Evolutionary conservation across 2,888 invertebrate species (phyloP), one percentile per base, ranked within the genome.

Genomic region (Conops quadrifasciatus): DNA sequence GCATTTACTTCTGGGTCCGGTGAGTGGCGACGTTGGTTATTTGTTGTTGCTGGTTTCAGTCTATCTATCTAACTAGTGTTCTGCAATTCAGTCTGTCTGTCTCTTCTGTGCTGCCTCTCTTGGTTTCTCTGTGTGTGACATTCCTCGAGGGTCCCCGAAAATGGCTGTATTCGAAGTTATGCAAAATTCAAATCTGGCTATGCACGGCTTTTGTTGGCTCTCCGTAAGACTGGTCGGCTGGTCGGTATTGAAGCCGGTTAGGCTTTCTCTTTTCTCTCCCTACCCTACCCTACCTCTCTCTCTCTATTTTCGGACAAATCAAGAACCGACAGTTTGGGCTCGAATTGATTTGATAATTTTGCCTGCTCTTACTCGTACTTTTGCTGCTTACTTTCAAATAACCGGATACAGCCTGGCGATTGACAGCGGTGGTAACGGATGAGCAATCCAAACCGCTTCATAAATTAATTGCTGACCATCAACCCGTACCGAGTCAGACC

Each of bases 391-490:
- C 67, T 67, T 67, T 67, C 71, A 67, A 71, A 62, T 51, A 30
- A 19, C 24, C 65, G 58, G 43, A 43, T 21, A 58, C 19, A 13
- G 24, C 58, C 19, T 45, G 13, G n/a, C 60, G 51, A 43, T 67
- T 67, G 71, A 21, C 71, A 67, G 71, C 67, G 15, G 15, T 15
- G 63, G 49, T 62, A 63, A 63, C 56, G 71, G 67, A 71, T 63
- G 43, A 63, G 49, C 67, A 71, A 71, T 67, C 67, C 62, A 67
- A 71, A 71, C 59, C 67, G 71, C 67, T 62, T 71, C 71, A 71
- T 71, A 71, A 71, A 71, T 71, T 71, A 71, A 71, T 71, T 60
- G 66, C 62, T 60, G 36, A 53, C 53, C 66, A 56, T 43, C 36
- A 36, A 36, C 36, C 36, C 36, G 13, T 21, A 19, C 21, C 9